Percentiles rank a stretch among this genome's conserved stretches.
phyloP scores from a whole-genome alignment of 2,888 invertebrate species.

The Ganaspis brasiliensis region DNA sequence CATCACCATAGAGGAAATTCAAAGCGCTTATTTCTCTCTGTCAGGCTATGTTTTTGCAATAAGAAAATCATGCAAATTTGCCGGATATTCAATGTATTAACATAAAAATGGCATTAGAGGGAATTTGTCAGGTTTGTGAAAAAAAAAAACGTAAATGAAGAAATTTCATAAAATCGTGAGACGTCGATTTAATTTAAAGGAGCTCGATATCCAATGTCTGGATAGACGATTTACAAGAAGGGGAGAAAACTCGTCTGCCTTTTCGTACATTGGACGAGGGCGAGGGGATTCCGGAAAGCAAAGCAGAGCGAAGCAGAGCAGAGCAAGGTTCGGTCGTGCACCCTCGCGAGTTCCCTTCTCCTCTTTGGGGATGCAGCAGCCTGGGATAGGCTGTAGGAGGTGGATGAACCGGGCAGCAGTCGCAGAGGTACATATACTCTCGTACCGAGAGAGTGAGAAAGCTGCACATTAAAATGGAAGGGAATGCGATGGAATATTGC shows the following conservation, averaged over 20 bases:
- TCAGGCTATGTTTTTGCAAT: too few relatives aligned
- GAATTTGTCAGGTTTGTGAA: too few relatives aligned
- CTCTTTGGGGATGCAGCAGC: slow-evolving; percentile 69
- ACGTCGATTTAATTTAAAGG: background rate
- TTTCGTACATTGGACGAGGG: slow-evolving; percentile 42
- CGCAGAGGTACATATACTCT: slow-evolving; percentile 58
- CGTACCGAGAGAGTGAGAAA: slow-evolving; percentile 43
- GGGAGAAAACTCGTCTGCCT: slow-evolving; percentile 29
- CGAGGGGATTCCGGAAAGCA: slow-evolving; percentile 54
- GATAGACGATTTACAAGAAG: slow-evolving; percentile 37
- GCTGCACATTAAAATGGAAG: slow-evolving; percentile 26
- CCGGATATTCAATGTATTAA: too few relatives aligned
- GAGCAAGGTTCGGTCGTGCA: slow-evolving; percentile 51
- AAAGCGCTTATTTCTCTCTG: too few relatives aligned
- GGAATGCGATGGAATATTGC: slow-evolving; percentile 41
- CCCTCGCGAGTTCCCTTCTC: slow-evolving; percentile 53
- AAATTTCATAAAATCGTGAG: background rate
- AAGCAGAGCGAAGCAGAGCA: slow-evolving; percentile 52
- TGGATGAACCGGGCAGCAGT: slow-evolving; percentile 78
- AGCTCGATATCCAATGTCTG: slow-evolving; percentile 28
- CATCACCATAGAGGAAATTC: too few relatives aligned
- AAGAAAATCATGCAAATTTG: too few relatives aligned
- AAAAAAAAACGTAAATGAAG: background rate
- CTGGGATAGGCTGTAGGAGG: slow-evolving; percentile 73
- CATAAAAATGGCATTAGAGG: too few relatives aligned